These are phyloP conservation scores for Dipodomys stephensi DNA, from an alignment of 2,113 vertebrate species.

Conservation along the genomic window DNA sequence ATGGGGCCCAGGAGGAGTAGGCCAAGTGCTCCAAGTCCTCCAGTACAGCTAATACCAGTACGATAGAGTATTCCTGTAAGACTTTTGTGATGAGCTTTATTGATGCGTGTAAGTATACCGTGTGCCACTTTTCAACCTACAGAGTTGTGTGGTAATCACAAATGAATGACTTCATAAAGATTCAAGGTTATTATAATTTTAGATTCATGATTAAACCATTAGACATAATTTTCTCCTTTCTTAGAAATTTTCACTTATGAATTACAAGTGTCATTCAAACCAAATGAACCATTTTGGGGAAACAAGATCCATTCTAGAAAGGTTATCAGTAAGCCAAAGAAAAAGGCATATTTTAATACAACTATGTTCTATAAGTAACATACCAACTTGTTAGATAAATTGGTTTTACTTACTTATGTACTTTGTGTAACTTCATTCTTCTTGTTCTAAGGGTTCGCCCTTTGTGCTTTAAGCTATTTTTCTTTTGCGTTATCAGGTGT, in stretches of 20 bases:
- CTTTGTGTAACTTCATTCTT: neutral
- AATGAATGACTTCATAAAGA: neutral
- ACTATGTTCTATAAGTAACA: slow-evolving; percentile 2
- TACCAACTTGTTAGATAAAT: neutral
- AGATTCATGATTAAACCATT: neutral
- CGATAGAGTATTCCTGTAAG: neutral
- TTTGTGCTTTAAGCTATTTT: neutral
- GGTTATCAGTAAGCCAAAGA: slow-evolving; percentile 6
- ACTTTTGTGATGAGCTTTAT: neutral
- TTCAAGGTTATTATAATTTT: neutral
- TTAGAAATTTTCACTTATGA: neutral
- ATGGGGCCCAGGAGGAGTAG: too few relatives aligned
- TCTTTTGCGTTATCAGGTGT: neutral
- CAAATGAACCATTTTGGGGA: neutral
- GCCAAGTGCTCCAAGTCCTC: neutral
- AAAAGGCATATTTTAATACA: neutral
- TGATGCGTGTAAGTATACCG: neutral
- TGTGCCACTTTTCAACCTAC: neutral
- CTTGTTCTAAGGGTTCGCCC: neutral
- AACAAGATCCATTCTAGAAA: neutral
- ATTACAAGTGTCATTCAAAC: neutral
- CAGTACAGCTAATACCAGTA: neutral
- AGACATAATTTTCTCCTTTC: slow-evolving; percentile 3
- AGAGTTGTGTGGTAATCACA: neutral
- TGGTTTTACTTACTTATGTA: neutral